Evolutionary conservation across 2,888 invertebrate genomes (phyloP).

Genomic region (Callyntrura guangdongensis): DNA sequence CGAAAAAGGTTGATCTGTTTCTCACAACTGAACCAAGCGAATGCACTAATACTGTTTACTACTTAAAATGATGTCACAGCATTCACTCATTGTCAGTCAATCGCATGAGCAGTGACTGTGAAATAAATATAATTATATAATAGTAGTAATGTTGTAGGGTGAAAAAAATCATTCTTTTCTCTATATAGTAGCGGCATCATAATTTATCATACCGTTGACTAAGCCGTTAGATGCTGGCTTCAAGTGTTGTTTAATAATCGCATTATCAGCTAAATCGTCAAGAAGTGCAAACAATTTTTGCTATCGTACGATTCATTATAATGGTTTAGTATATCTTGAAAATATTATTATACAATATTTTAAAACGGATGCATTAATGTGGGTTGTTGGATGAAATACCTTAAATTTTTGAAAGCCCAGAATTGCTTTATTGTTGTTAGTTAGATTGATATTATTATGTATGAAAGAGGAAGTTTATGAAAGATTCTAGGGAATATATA

Average conservation of each 20-base stretch:
- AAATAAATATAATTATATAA: slow-evolving; percentile 30
- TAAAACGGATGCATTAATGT: slow-evolving; percentile 11
- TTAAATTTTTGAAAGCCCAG: slow-evolving; percentile 10
- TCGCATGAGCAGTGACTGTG: slow-evolving; percentile 60
- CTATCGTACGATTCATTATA: not conserved
- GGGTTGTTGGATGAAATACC: slow-evolving; percentile 5
- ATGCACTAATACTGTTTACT: slow-evolving; percentile 48
- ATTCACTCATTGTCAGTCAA: slow-evolving; percentile 60
- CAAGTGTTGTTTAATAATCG: slow-evolving; percentile 1
- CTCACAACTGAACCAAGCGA: slow-evolving; percentile 35
- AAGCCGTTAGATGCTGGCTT: slow-evolving; percentile 43
- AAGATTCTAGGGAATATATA: not conserved
- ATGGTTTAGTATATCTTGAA: not conserved
- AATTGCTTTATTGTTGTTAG: slow-evolving; percentile 7
- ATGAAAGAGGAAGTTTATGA: slow-evolving; percentile 39
- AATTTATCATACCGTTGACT: slow-evolving; percentile 28
- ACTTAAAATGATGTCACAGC: slow-evolving; percentile 45
- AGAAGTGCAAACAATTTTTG: slow-evolving; percentile 28
- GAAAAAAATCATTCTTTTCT: slow-evolving; percentile 19
- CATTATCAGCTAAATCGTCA: slow-evolving; percentile 27
- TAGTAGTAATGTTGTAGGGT: slow-evolving; percentile 25
- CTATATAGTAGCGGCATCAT: slow-evolving; percentile 15
- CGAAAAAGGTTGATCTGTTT: slow-evolving; percentile 29
- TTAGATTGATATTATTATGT: slow-evolving; percentile 21
- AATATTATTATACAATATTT: not conserved